Evolutionary conservation across 1,140 invertebrate genomes (phyloP).

Genomic region (Orchesella cincta): DNA sequence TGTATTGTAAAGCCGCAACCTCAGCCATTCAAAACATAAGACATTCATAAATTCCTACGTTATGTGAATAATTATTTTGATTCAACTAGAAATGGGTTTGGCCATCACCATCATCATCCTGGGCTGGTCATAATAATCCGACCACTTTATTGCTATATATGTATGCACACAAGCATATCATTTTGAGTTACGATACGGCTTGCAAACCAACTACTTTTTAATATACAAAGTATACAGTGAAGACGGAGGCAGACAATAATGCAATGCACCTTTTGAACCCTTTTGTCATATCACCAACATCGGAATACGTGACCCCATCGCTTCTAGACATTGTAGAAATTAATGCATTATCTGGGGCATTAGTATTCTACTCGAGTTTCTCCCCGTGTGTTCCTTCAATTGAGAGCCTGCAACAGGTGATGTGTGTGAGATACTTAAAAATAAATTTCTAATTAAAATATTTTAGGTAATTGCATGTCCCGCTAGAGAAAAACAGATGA

Average conservation of each 20-base stretch:
- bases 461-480: conserved; percentile 1
- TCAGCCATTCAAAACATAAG: neutral
- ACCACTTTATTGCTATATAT: conserved; percentile 16
- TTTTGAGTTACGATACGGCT: neutral
- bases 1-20: too few species aligned
- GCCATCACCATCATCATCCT: conserved; percentile 3
- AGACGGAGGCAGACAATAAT: too few species aligned
- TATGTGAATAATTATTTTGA: conserved; percentile 29
- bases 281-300: neutral
- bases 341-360: conserved; percentile 6
- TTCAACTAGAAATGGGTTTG: conserved; percentile 27
- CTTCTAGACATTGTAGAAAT: conserved; percentile 16
- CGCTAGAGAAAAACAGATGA: neutral
- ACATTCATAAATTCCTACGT: conserved; percentile 18
- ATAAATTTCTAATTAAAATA: conserved; percentile 31
- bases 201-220: too few species aligned
- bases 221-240: too few species aligned
- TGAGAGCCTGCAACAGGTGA: neutral
- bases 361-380: conserved; percentile 23
- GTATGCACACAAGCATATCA: neutral
- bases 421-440: neutral
- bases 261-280: too few species aligned
- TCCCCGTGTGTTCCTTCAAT: conserved; percentile 23
- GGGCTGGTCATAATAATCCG: conserved; percentile 21
- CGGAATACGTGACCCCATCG: conserved; percentile 20